Evolutionary conservation across 2,888 invertebrate species (phyloP).

Genomic region (Allolobophora icterica): DNA sequence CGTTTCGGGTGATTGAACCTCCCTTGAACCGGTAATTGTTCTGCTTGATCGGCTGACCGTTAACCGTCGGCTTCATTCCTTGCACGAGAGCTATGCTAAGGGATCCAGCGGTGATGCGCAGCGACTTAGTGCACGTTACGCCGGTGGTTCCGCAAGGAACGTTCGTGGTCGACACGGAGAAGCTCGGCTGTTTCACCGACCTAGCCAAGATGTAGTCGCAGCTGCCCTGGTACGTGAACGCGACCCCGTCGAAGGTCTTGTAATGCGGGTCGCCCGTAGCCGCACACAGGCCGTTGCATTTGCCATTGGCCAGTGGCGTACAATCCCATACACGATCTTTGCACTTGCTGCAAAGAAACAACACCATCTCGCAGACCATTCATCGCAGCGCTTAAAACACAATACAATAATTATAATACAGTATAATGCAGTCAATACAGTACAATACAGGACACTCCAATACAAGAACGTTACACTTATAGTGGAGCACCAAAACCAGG

Average conservation of each 20-base stretch:
- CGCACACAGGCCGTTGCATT: constrained; percentile 69
- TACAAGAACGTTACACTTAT: too few species aligned
- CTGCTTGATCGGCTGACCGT: constrained; percentile 21
- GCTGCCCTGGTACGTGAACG: constrained; percentile 84
- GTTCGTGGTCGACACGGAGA: constrained; percentile 78
- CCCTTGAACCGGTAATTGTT: constrained; percentile 31
- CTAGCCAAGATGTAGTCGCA: constrained; percentile 67
- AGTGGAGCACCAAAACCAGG: too few species aligned
- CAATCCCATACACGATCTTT: constrained; percentile 30
- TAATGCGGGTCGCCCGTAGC: constrained; percentile 86
- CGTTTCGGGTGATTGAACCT: constrained; percentile 28
- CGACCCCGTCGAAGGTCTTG: constrained; percentile 81
- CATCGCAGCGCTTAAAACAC: background rate
- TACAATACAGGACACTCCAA: background rate
- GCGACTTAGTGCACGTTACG: constrained; percentile 84
- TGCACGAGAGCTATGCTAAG: constrained; percentile 31
- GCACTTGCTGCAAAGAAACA: constrained; percentile 31
- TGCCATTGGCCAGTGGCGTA: constrained; percentile 24
- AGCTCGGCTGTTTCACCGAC: constrained; percentile 33
- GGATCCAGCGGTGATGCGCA: constrained; percentile 63
- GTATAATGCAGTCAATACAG: background rate
- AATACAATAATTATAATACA: background rate
- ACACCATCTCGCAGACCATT: background rate
- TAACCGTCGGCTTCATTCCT: constrained; percentile 32
- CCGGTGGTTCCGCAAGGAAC: constrained; percentile 86